Conservation (phyloP, 2,113 vertebrate species). For the Poecilia latipinna region DNA sequence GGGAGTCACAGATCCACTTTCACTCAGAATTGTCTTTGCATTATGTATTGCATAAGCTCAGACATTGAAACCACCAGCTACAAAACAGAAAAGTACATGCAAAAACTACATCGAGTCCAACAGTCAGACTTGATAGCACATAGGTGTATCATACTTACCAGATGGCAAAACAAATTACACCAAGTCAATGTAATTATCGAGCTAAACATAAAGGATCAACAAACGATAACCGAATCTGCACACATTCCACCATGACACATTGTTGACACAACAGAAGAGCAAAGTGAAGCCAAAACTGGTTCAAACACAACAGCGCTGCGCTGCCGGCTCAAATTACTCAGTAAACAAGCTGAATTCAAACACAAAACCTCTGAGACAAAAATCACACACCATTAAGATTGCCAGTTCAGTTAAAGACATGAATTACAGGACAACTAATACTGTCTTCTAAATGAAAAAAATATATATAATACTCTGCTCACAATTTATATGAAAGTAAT, state of each 20-base stretch:
- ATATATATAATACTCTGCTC: slow-evolving; percentile 14
- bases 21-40: background rate
- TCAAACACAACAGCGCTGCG: background rate
- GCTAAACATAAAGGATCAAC: slow-evolving; percentile 1
- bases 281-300: background rate
- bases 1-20: background rate
- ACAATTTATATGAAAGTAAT: slow-evolving; percentile 55
- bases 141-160: background rate
- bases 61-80: background rate
- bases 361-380: too few species aligned
- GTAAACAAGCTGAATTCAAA: too few species aligned
- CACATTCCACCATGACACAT: background rate
- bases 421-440: slow-evolving; percentile 4
- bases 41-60: background rate
- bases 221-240: background rate
- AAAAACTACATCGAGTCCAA: slow-evolving; percentile 8
- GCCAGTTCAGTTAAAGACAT: background rate
- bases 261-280: background rate
- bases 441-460: background rate
- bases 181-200: background rate
- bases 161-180: background rate
- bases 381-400: background rate
- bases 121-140: background rate
- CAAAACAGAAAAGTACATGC: slow-evolving; percentile 28
- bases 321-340: too few species aligned